A percentile compares a stretch with the other conserved stretches of the same genome.
These are phyloP conservation scores for Brotula barbata DNA, from an alignment of 2,797 vertebrate species.

Conservation along the genomic window DNA sequence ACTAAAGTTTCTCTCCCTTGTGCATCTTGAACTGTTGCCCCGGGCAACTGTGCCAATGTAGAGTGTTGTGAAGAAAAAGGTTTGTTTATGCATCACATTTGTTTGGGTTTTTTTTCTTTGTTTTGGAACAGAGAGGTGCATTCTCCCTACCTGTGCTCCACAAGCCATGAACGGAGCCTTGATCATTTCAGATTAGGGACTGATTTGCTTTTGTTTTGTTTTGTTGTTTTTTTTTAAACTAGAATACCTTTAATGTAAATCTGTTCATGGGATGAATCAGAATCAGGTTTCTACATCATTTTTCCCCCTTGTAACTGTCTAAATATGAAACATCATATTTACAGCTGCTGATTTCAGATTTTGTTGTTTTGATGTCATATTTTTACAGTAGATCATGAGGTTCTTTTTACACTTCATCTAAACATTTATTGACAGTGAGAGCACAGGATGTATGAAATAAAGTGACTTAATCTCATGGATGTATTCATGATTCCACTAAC, in stretches of 20 bases:
- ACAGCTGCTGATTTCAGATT: conserved; percentile 49
- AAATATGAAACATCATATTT: conserved; percentile 45
- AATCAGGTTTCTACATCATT: conserved; percentile 67
- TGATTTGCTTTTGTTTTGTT: conserved; percentile 15
- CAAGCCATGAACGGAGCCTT: conserved; percentile 60
- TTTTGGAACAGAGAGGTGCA: conserved; percentile 63
- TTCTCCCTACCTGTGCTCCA: conserved; percentile 50
- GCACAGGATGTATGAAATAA: conserved; percentile 37
- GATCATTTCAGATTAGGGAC: conserved; percentile 57
- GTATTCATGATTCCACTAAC: conserved; percentile 36
- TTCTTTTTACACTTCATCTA: conserved; percentile 50
- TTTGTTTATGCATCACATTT: conserved; percentile 60
- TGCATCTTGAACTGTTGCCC: conserved; percentile 73
- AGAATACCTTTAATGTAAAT: conserved; percentile 78
- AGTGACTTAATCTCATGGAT: conserved; percentile 37
- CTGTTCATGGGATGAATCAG: conserved; percentile 57
- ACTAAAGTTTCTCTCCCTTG: conserved; percentile 71
- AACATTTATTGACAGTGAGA: conserved; percentile 19
- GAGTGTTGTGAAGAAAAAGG: conserved; percentile 67
- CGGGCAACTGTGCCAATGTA: conserved; percentile 64
- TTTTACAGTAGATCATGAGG: conserved; percentile 46
- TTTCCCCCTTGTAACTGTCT: conserved; percentile 46
- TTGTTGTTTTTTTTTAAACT: conserved; percentile 38
- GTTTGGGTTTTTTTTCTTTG: conserved; percentile 48
- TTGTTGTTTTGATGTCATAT: conserved; percentile 41